phyloP scores from a whole-genome alignment of 2,113 vertebrate species.

The Ptilonorhynchus violaceus region DNA sequence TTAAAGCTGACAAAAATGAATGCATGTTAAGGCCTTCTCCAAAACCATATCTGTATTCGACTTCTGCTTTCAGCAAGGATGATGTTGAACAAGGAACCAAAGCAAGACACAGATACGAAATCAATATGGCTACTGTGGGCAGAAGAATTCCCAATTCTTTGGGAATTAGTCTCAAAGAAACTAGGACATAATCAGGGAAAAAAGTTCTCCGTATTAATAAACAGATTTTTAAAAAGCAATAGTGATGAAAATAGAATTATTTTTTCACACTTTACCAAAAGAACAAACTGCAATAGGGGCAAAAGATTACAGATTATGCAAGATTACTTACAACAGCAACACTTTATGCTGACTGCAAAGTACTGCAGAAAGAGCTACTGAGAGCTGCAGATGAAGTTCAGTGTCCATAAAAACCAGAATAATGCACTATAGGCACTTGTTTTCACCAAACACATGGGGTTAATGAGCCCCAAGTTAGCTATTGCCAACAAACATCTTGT shows the following conservation, averaged over 20 bases:
- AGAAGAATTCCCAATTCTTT: background rate
- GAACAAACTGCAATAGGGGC: background rate
- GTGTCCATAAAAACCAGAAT: background rate
- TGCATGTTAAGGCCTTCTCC: background rate
- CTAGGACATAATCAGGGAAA: background rate
- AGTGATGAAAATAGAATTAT: background rate
- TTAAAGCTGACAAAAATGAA: background rate
- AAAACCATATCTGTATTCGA: background rate
- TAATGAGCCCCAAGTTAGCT: background rate
- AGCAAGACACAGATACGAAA: background rate
- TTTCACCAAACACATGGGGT: background rate
- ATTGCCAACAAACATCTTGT: background rate
- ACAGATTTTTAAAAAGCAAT: background rate
- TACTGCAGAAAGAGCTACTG: background rate
- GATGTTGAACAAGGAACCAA: background rate
- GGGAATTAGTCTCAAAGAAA: background rate
- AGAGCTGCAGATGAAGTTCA: background rate
- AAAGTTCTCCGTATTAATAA: background rate
- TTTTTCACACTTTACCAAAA: background rate
- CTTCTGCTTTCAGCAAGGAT: background rate
- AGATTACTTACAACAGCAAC: background rate
- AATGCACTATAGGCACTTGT: background rate
- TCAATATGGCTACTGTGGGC: background rate
- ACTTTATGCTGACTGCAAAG: background rate
- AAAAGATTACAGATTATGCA: conserved; percentile 28